Evolutionary conservation across 2,113 vertebrate species (phyloP).

Genomic region (Bufo gargarizans): DNA sequence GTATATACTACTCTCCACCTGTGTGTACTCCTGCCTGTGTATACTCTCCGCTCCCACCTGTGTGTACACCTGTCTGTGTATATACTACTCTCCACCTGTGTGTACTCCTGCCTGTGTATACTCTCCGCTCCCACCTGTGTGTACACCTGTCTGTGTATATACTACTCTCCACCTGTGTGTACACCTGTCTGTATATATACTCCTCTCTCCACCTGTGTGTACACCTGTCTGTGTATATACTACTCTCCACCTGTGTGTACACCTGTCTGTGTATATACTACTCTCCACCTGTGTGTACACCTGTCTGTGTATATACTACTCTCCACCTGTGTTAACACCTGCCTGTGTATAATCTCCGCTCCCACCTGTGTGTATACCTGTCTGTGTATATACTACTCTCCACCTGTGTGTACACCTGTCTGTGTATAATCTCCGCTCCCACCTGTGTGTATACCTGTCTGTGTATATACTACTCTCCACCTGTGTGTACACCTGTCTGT

Average conservation of each 20-base stretch:
- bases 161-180: background rate
- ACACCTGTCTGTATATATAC: background rate
- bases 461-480: background rate
- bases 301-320: background rate
- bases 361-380: background rate
- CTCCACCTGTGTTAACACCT: background rate
- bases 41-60: too few relatives aligned
- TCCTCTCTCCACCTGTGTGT: background rate
- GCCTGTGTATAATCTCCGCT: background rate
- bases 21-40: too few relatives aligned
- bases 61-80: too few relatives aligned
- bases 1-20: background rate
- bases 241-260: background rate
- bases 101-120: too few relatives aligned
- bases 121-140: too few relatives aligned
- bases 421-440: background rate
- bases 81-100: too few relatives aligned
- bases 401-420: background rate
- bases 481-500: background rate
- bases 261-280: background rate
- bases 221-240: background rate
- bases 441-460: background rate
- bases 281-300: background rate
- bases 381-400: background rate
- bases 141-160: too few relatives aligned